Base-by-base conservation (phyloP, 2,797 vertebrate genomes). In the Esox lucius region DNA sequence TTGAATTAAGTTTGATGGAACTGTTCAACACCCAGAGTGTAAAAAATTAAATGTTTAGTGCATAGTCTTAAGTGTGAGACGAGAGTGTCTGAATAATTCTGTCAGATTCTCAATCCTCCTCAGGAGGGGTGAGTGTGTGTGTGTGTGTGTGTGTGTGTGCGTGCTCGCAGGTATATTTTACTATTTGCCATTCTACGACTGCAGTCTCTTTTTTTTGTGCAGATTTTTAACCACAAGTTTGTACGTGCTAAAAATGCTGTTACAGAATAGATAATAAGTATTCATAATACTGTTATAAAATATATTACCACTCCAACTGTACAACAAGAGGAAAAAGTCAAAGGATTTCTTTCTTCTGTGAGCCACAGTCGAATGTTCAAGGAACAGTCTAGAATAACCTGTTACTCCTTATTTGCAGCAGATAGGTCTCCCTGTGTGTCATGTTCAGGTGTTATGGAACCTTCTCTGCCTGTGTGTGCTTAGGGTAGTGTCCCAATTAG, bases 121-220 rank as follows among this genome's bases (percentile, higher is more conserved):
- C 4, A 16, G 4, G 46, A 24, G 28, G 6, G 22, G n/a, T 4
- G 74, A 71, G 77, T 73, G 79, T 73, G 39, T 31, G 68, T 71
- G 49, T 79, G 78, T 75, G 61, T 81, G 77, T 64, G 46, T 74
- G 46, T 66, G 68, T 69, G 33, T 71, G 9, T 68, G n/a, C 78
- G 67, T 74, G 6, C 31, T 67, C 11, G 39, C 33, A 2, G 17
- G 39, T 31, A 62, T 68, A 33, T 22, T 26, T 62, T 16, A 48
- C 70, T 26, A 49, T 31, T 31, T 35, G n/a, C 31, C 62, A 66
- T 77, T 33, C 73, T 56, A 72, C 59, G 56, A 66, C 72, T 70
- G 4, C 81, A 72, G 82, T 80, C 80, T 78, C 53, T 24, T 69
- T 28, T 69, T 28, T 59, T 56, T 26, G 69, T 24, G 67, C 46